Conservation (phyloP, 2,113 vertebrate species). For the Zosterops hypoxanthus region DNA sequence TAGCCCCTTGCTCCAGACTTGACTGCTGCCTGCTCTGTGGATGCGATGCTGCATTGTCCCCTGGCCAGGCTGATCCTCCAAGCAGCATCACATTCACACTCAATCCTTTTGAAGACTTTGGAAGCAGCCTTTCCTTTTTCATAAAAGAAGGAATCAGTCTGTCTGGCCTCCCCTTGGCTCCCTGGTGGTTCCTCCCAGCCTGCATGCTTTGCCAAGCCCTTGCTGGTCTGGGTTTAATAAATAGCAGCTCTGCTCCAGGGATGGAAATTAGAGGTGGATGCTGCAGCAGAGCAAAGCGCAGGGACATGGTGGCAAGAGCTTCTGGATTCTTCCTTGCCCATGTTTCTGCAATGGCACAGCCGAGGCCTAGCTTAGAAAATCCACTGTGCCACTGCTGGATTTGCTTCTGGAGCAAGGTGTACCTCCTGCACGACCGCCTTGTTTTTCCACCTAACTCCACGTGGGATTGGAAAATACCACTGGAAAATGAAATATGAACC, state of each 20-base stretch:
- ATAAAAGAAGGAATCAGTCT: neutral
- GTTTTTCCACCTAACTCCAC: neutral
- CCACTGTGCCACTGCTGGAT: neutral
- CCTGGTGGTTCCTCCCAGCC: neutral
- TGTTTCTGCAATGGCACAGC: neutral
- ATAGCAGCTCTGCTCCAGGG: neutral
- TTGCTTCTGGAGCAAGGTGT: neutral
- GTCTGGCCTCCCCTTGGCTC: neutral
- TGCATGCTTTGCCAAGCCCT: neutral
- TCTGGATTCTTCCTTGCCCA: accelerated
- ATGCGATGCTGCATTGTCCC: accelerated
- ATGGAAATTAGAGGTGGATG: neutral
- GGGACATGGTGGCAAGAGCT: neutral
- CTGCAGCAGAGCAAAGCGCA: neutral
- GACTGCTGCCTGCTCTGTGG: neutral
- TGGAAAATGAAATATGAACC: neutral
- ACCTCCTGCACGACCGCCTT: neutral
- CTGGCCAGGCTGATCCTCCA: neutral
- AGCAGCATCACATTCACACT: neutral
- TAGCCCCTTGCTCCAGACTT: neutral
- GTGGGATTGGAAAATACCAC: neutral
- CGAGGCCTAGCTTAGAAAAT: neutral
- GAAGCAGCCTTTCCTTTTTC: neutral
- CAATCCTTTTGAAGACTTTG: neutral
- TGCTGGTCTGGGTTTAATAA: neutral